These are phyloP conservation scores for Schrankia costaestrigalis DNA, from an alignment of 2,888 invertebrate genomes.

Conservation along the genomic window DNA sequence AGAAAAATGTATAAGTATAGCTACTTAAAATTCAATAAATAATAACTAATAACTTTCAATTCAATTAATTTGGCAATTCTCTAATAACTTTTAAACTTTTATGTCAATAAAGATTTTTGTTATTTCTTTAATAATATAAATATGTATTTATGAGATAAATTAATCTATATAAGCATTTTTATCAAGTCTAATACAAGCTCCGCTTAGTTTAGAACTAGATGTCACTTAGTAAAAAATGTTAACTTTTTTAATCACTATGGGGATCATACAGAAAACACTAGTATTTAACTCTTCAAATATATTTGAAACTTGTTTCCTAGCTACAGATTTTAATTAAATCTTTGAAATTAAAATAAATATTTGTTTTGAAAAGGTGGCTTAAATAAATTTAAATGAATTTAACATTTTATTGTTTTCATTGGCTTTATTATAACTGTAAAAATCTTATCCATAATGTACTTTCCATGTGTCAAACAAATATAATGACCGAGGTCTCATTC, in stretches of 20 bases:
- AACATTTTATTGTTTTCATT: slow-evolving; percentile 36
- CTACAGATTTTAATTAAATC: slow-evolving; percentile 21
- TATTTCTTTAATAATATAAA: no score
- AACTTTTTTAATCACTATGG: slow-evolving; percentile 1
- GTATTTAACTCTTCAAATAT: slow-evolving; percentile 16
- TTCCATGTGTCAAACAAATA: slow-evolving; percentile 48
- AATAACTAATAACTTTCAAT: no score
- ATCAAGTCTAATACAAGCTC: no score
- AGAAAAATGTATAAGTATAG: no score
- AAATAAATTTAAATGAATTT: slow-evolving; percentile 27
- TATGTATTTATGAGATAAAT: no score
- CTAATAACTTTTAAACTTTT: no score
- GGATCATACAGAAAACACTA: slow-evolving; percentile 15
- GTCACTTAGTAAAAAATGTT: no score
- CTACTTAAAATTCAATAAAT: no score
- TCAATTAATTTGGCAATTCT: no score
- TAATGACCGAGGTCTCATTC: slow-evolving; percentile 76
- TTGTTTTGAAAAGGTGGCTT: slow-evolving; percentile 8
- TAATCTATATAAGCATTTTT: no score
- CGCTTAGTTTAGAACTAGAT: no score
- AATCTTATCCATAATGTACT: slow-evolving; percentile 75
- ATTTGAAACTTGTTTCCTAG: slow-evolving; percentile 27
- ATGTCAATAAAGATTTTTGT: no score
- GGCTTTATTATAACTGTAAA: slow-evolving; percentile 77
- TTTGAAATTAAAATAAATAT: slow-evolving; percentile 11